These are phyloP conservation scores for Eonycteris spelaea DNA, from an alignment of 2,113 vertebrate species.

Conservation along the genomic window DNA sequence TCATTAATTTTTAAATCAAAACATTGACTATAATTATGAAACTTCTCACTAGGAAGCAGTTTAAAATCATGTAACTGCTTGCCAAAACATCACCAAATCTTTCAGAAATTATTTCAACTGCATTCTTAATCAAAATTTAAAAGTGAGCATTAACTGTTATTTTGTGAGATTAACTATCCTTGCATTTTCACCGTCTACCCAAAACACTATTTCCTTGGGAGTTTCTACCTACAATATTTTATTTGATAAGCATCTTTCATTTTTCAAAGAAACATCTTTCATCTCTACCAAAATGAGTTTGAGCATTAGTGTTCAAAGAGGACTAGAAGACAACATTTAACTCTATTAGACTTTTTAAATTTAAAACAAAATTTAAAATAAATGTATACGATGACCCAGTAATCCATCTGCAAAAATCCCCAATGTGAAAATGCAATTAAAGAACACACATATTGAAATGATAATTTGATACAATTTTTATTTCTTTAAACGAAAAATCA, in stretches of 20 bases:
- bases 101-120: slow-evolving; percentile 2
- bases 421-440: neutral
- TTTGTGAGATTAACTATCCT: slow-evolving; percentile 9
- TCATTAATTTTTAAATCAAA: slow-evolving; percentile 33
- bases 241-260: neutral
- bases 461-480: slow-evolving; percentile 10
- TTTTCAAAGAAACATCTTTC: neutral
- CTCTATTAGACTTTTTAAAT: neutral
- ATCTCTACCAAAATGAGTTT: neutral
- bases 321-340: neutral
- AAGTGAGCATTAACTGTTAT: neutral
- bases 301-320: neutral
- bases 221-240: neutral
- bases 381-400: neutral
- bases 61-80: neutral
- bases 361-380: neutral
- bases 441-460: neutral
- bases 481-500: slow-evolving; percentile 15
- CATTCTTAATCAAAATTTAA: neutral
- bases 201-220: neutral
- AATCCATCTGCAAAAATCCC: neutral
- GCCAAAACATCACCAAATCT: neutral
- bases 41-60: neutral
- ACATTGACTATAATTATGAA: neutral
- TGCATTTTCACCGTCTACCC: neutral